Conservation (phyloP, 2,888 invertebrate species). For the Merodon equestris region DNA sequence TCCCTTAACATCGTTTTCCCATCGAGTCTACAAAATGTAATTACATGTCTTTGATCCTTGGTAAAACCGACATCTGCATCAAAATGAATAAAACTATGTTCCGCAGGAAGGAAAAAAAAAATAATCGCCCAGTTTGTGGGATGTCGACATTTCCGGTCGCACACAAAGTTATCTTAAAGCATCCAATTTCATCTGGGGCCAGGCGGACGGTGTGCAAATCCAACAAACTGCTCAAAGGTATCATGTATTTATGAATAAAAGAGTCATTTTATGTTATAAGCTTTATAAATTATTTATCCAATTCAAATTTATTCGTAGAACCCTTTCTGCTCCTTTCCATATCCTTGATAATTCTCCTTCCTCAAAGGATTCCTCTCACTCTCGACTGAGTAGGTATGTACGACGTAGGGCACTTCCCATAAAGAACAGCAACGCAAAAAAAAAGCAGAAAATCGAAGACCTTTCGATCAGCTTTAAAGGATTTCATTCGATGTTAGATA, state of each 20-base stretch:
- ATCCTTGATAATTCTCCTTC: constrained; percentile 42
- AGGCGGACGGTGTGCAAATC: constrained; percentile 47
- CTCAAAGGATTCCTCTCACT: constrained; percentile 22
- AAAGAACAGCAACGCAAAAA: constrained; percentile 57
- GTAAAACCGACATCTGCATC: constrained; percentile 42
- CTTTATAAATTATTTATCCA: constrained; percentile 66
- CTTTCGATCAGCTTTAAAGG: constrained; percentile 65
- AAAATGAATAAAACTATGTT: constrained; percentile 43
- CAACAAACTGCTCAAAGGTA: constrained; percentile 61
- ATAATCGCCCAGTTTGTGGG: too few relatives aligned
- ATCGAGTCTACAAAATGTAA: too few relatives aligned
- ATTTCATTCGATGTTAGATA: constrained; percentile 64
- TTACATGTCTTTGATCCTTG: not conserved
- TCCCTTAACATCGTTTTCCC: too few relatives aligned
- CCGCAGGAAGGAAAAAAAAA: constrained; percentile 1
- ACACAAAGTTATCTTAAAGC: not conserved
- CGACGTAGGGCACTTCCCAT: constrained; percentile 25
- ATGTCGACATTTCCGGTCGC: too few relatives aligned
- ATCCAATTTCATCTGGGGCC: constrained; percentile 30
- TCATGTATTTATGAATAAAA: constrained; percentile 68
- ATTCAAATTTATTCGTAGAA: constrained; percentile 66
- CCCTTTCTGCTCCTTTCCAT: constrained; percentile 42
- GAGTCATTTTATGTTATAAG: constrained; percentile 64
- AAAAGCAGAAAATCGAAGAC: constrained; percentile 53
- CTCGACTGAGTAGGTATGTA: too few relatives aligned